A percentile compares a stretch with the other conserved stretches of the same genome.
Conservation (phyloP, 2,797 vertebrate genomes). For the Rhincodon typus region DNA sequence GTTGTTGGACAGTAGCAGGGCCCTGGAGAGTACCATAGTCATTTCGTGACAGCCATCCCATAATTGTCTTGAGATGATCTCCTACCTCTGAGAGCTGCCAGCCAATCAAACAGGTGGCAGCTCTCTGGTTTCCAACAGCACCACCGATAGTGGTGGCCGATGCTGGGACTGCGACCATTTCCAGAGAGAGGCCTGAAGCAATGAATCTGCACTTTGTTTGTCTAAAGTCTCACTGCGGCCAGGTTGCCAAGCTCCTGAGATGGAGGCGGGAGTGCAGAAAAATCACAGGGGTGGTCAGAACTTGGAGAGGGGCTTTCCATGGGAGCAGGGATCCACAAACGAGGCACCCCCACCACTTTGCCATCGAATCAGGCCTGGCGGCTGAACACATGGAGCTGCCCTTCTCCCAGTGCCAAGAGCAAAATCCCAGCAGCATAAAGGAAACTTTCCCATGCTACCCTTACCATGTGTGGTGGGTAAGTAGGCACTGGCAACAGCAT, state of each 20-base stretch:
- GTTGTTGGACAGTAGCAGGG: no score
- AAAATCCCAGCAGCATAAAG: neutral
- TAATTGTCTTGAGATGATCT: neutral
- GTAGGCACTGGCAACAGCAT: no score
- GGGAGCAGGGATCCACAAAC: neutral
- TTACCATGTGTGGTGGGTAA: no score
- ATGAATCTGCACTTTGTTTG: neutral
- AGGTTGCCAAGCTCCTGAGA: neutral
- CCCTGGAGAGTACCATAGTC: no score
- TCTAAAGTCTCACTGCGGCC: no score
- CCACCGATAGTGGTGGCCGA: neutral
- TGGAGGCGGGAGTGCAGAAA: no score
- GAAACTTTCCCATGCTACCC: no score
- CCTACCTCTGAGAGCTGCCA: neutral
- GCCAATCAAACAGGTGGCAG: no score
- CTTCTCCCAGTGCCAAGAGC: neutral
- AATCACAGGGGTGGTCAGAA: neutral
- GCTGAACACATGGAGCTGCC: neutral
- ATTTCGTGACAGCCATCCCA: neutral
- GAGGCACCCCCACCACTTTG: neutral
- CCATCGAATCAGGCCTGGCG: neutral
- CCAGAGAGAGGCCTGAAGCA: neutral
- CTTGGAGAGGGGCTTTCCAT: neutral
- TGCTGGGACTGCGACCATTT: neutral
- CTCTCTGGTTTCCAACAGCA: neutral